phyloP scores from a whole-genome alignment of 1,140 invertebrate species.

The Halesus radiatus region DNA sequence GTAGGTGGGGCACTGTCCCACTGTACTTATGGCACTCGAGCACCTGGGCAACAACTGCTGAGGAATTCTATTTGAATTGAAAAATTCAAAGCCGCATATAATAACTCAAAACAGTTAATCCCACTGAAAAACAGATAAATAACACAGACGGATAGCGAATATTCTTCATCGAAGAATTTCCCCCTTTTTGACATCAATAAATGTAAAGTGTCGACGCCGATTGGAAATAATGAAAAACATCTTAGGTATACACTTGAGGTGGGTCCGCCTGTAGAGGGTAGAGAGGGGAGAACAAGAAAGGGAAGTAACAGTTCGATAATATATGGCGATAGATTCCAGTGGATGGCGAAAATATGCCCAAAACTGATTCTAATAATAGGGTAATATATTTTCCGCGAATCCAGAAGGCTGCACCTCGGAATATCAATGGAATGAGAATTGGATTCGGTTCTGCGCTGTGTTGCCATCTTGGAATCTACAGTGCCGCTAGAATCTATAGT shows the following conservation, averaged over 20 bases:
- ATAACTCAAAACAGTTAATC: background rate
- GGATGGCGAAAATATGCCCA: slow-evolving; percentile 48
- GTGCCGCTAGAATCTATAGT: no score
- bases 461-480: no score
- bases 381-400: slow-evolving; percentile 46
- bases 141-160: background rate
- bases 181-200: slow-evolving; percentile 14
- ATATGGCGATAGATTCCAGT: slow-evolving; percentile 45
- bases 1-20: no score
- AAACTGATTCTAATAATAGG: slow-evolving; percentile 53
- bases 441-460: no score
- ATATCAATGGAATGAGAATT: slow-evolving; percentile 3
- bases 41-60: no score
- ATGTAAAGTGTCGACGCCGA: background rate
- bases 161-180: slow-evolving; percentile 14
- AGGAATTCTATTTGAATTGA: no score
- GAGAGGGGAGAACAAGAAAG: slow-evolving; percentile 13
- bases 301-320: slow-evolving; percentile 28
- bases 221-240: slow-evolving; percentile 14
- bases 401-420: background rate
- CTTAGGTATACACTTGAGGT: background rate
- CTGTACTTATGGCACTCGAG: no score
- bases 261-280: background rate
- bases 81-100: no score
- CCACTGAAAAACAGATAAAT: slow-evolving; percentile 2